Percentiles rank a stretch among this genome's conserved stretches.
These are phyloP conservation scores for Tringa solitaria DNA, from an alignment of 2,113 vertebrate genomes.

Conservation along the genomic window DNA sequence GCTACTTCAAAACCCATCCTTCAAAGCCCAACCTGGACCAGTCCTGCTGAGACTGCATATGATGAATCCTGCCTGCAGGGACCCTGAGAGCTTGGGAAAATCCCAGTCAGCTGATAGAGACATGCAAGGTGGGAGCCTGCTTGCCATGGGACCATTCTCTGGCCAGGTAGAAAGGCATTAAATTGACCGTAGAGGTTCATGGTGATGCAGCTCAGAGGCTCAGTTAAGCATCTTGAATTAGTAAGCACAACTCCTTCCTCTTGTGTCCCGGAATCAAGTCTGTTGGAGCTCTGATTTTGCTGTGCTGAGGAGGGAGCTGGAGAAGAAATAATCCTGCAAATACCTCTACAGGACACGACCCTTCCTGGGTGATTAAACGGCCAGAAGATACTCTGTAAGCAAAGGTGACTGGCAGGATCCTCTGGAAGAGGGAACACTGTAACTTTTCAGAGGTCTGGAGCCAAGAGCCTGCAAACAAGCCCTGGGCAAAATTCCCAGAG, in stretches of 20 bases:
- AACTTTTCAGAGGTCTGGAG: background rate
- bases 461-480: background rate
- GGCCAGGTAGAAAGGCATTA: background rate
- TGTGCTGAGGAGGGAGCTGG: background rate
- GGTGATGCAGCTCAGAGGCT: background rate
- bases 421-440: background rate
- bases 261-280: background rate
- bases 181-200: background rate
- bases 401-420: background rate
- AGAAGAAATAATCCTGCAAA: background rate
- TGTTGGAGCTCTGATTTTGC: background rate
- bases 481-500: background rate
- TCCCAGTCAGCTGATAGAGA: background rate
- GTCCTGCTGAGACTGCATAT: background rate
- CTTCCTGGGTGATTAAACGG: background rate
- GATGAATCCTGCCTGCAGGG: background rate
- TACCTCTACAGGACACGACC: background rate
- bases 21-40: background rate
- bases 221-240: background rate
- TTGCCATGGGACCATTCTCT: rapidly evolving
- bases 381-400: background rate
- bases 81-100: background rate
- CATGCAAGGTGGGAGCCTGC: background rate
- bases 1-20: background rate
- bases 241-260: background rate